These are phyloP conservation scores for Drosophila rufa DNA, from an alignment of 1,140 invertebrate species.

Conservation along the genomic window DNA sequence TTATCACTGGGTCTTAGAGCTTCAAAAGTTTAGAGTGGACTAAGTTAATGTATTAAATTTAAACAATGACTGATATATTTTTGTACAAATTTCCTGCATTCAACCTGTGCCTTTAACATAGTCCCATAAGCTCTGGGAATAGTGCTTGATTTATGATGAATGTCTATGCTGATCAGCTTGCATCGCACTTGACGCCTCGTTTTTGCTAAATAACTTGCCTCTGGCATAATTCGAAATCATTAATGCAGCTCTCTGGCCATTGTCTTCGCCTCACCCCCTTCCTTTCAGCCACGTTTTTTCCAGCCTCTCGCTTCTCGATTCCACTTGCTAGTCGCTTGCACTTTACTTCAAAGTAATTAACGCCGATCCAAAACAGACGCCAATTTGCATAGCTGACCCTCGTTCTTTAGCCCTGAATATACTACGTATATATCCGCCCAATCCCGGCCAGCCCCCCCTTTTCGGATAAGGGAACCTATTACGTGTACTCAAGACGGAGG, in stretches of 20 bases:
- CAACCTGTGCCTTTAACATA: neutral
- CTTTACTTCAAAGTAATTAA: constrained; percentile 82
- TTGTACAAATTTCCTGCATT: neutral
- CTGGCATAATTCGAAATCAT: constrained; percentile 55
- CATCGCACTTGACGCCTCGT: neutral
- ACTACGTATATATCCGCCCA: neutral
- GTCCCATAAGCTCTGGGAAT: too few relatives aligned
- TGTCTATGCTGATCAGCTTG: neutral
- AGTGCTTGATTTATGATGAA: constrained; percentile 1
- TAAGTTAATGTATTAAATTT: neutral
- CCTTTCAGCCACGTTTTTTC: constrained; percentile 4
- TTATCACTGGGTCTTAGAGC: constrained; percentile 51
- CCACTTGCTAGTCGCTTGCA: constrained; percentile 60
- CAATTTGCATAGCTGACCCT: constrained; percentile 78
- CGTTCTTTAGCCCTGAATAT: constrained; percentile 27
- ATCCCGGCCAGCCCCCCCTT: neutral
- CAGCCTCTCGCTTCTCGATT: constrained; percentile 41
- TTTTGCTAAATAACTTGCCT: constrained; percentile 15
- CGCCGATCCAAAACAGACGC: constrained; percentile 81
- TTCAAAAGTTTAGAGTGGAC: neutral
- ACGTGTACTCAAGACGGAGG: constrained; percentile 61
- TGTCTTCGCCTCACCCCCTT: constrained; percentile 14
- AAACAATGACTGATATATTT: too few relatives aligned
- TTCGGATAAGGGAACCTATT: constrained; percentile 52
- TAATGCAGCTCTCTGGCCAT: constrained; percentile 58